Evolutionary conservation across 1,140 invertebrate species (phyloP), one percentile per base, ranked within the genome.

Genomic region (Phenacoccus solenopsis): DNA sequence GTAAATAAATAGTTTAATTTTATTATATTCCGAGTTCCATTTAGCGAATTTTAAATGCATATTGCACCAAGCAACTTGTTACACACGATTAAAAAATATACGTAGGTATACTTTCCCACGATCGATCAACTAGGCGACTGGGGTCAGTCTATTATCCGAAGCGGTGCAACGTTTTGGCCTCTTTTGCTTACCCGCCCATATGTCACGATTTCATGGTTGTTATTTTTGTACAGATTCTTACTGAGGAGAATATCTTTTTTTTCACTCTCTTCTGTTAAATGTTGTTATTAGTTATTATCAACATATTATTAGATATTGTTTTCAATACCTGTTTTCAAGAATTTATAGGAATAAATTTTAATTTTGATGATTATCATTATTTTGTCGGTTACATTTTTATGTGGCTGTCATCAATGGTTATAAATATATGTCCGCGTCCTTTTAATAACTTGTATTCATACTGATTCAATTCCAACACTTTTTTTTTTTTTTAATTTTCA

Each of bases 151-250:
- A 49, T 49, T 49, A 49, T 49, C 38, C 20, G 5, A 49, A n/a
- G 38, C 38, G 38, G 16, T 49, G 38, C 16, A 49, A 49, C 38
- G 38, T 49, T 49, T 49, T 49, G 38, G 38, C 38, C 38, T 49
- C 38, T 49, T 49, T 49, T 49, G 38, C 38, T 49, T 49, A 49
- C 38, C 38, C 38, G 38, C 38, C 38, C 38, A 49, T 49, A 49
- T 49, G 38, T 49, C 38, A 49, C 38, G 38, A 49, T 49, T 49
- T 49, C 38, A 49, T 49, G 5, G 38, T 16, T 49, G 38, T 16
- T 49, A 49, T 4, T 49, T 9, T 49, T 49, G 13, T 32, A 13
- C 30, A 7, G n/a, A 32, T 32, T 32, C 30, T 32, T 32, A 32
- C 13, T 32, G 30, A 32, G 30, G 13, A n/a, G n/a, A 32, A 32